These are phyloP conservation scores for Atopsyche davidsoni DNA, from an alignment of 1,140 invertebrate genomes.

Conservation along the genomic window DNA sequence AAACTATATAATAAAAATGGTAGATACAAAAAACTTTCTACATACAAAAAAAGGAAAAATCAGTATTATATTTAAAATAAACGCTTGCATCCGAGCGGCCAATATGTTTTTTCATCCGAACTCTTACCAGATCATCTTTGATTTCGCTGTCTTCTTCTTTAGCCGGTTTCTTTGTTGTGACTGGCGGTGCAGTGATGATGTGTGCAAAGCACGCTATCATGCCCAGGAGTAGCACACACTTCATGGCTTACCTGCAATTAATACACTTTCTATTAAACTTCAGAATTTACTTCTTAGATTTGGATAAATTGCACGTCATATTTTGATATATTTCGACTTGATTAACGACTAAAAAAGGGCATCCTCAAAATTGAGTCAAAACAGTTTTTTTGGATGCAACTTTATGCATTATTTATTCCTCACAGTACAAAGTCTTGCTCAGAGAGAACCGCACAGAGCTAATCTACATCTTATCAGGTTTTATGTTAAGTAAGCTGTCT, in stretches of 20 bases:
- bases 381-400: too few species aligned
- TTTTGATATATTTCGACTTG: too few species aligned
- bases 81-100: not conserved
- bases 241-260: conserved; percentile 33
- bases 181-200: conserved; percentile 42
- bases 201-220: conserved; percentile 35
- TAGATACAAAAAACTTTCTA: not conserved
- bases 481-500: too few species aligned
- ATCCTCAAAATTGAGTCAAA: too few species aligned
- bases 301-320: too few species aligned
- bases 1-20: conserved; percentile 4
- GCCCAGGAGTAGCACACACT: conserved; percentile 30
- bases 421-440: too few species aligned
- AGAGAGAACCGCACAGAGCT: too few species aligned
- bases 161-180: conserved; percentile 37
- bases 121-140: conserved; percentile 41
- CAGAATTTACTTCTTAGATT: too few species aligned
- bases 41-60: not conserved
- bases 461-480: too few species aligned
- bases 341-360: too few species aligned
- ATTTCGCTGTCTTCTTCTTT: conserved; percentile 38
- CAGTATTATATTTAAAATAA: not conserved
- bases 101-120: not conserved
- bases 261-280: not conserved
- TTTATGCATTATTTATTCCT: too few species aligned